These are phyloP conservation scores for Aethina tumida DNA, from an alignment of 1,140 invertebrate species.

Conservation along the genomic window DNA sequence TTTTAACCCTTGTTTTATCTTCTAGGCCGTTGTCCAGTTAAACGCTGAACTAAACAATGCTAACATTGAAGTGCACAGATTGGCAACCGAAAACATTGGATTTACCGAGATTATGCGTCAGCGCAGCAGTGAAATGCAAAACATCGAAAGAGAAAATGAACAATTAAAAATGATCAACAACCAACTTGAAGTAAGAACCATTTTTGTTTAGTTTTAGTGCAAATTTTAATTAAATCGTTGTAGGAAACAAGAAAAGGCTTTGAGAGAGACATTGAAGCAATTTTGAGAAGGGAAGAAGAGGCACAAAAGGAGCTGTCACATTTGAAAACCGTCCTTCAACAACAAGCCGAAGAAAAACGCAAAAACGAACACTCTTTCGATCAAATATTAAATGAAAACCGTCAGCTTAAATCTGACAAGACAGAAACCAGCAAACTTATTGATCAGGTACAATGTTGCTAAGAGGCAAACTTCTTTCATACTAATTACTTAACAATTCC, in stretches of 20 bases:
- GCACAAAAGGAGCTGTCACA: constrained; percentile 18
- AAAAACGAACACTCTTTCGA: constrained; percentile 22
- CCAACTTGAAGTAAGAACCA: neutral
- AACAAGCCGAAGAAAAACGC: constrained; percentile 29
- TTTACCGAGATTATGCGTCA: no score
- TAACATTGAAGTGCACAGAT: no score
- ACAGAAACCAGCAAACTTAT: constrained; percentile 22
- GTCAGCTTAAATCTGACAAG: constrained; percentile 27
- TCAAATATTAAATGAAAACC: constrained; percentile 28
- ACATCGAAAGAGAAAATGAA: no score
- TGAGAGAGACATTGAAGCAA: constrained; percentile 42
- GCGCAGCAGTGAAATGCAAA: no score
- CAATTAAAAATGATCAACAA: no score
- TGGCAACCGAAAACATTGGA: no score
- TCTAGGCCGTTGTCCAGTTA: no score
- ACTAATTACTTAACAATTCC: constrained; percentile 5
- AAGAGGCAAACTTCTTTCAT: neutral
- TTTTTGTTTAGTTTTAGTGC: constrained; percentile 10
- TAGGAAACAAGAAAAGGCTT: constrained; percentile 38
- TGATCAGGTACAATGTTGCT: constrained; percentile 14
- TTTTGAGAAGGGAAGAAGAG: constrained; percentile 25
- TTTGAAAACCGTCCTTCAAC: constrained; percentile 31
- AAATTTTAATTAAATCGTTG: constrained; percentile 10
- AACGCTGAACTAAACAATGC: no score
- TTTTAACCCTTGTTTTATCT: neutral